Percentiles rank a stretch among this genome's conserved stretches.
phyloP scores from a whole-genome alignment of 2,888 invertebrate species.

The Netelia melanura region DNA sequence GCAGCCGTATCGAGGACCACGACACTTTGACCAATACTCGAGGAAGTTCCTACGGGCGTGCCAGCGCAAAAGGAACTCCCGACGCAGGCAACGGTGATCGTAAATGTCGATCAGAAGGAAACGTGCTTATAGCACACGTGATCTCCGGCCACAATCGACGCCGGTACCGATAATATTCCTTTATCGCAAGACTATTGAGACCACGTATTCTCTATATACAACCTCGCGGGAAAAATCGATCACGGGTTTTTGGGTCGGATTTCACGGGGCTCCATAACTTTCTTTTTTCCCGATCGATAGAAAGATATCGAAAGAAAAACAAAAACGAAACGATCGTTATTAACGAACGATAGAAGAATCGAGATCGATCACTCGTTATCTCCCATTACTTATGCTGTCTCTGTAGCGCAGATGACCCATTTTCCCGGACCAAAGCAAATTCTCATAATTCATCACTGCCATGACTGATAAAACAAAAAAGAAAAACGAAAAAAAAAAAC shows the following conservation, averaged over 20 bases:
- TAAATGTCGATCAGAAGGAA: slow-evolving; percentile 81
- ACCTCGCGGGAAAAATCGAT: slow-evolving; percentile 17
- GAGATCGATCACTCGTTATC: neutral
- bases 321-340: slow-evolving; percentile 7
- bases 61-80: slow-evolving; percentile 80
- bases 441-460: slow-evolving; percentile 63
- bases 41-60: slow-evolving; percentile 83
- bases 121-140: slow-evolving; percentile 83
- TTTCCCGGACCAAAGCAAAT: slow-evolving; percentile 54
- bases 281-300: neutral
- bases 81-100: slow-evolving; percentile 78
- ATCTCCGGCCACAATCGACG: slow-evolving; percentile 73
- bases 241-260: slow-evolving; percentile 8
- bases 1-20: slow-evolving; percentile 81
- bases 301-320: slow-evolving; percentile 1
- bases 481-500: neutral
- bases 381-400: slow-evolving; percentile 35
- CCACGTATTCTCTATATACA: neutral
- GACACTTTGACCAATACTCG: slow-evolving; percentile 84
- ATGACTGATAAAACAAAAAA: slow-evolving; percentile 4
- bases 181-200: slow-evolving; percentile 56
- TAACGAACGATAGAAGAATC: slow-evolving; percentile 6
- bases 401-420: slow-evolving; percentile 53
- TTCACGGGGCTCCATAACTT: slow-evolving; percentile 12
- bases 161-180: slow-evolving; percentile 62